Base-by-base conservation (phyloP, 2,797 vertebrate genomes). In the Microctenopoma stevenorrisi region DNA sequence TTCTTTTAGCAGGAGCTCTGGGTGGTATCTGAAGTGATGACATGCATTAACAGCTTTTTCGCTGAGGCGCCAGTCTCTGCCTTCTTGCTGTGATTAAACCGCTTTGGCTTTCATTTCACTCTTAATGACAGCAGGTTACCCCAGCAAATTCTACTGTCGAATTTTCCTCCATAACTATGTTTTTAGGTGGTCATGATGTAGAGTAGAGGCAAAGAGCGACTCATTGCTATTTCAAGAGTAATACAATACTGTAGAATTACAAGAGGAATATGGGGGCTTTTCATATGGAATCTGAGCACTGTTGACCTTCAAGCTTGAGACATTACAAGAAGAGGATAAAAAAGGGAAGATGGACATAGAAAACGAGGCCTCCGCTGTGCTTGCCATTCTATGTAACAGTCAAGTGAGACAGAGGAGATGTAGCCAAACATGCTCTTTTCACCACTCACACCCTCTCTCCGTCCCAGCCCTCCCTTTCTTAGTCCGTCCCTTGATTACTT, bases 401-500 rank as follows among this genome's bases (percentile, higher is more conserved):
- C 84, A 85, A 86, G 81, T 64, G 78, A 89, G 84, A 91, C 61
- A 57, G 84, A 82, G 82, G 84, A 82, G 82, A 78, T 38, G 38
- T 64, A 57, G 77, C 68, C 56, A 65, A 48, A 69, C 68, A 79
- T 18, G 26, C 87, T 87, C 75, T 78, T 61, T 52, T 48, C 66
- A 65, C 78, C 60, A 44, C 74, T 74, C 83, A 72, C 61, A 4
- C 64, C 70, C 61, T 3, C 58, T 68, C 79, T 59, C 65, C 73
- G 71, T 64, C 65, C 43, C 67, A 58, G 73, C 81, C 76, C 79
- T 82, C 79, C 78, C 83, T 84, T 88, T 88, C 91, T 91, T 88
- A 89, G 83, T 91, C 91, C 91, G 86, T 82, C 82, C 86, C 90
- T 91, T 94, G 94, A 95, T 95, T 94, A 92, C 93, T 93, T 94